phyloP scores from a whole-genome alignment of 2,797 vertebrate genomes.

The Brotogeris chrysoptera region DNA sequence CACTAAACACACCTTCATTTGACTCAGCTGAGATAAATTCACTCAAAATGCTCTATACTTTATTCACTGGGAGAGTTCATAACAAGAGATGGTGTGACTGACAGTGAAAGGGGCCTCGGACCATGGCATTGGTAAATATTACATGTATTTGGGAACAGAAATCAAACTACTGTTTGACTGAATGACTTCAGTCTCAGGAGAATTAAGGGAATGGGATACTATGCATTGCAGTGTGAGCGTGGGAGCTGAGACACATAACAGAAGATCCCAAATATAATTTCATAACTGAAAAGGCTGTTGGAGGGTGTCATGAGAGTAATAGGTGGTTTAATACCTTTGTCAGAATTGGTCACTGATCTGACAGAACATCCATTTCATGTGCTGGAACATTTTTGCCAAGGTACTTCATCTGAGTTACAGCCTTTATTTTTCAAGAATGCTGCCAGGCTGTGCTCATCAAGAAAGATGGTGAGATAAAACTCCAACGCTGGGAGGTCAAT shows the following conservation, averaged over 20 bases:
- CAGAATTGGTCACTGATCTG: not conserved
- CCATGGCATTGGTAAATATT: not conserved
- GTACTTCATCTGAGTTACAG: not conserved
- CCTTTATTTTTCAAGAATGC: not conserved
- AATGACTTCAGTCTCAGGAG: not conserved
- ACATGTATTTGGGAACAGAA: not conserved
- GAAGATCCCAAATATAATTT: not conserved
- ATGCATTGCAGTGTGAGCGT: rapidly evolving
- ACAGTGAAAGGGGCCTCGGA: too few relatives aligned
- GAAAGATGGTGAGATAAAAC: not conserved
- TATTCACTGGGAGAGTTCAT: not conserved
- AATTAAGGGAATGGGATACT: not conserved
- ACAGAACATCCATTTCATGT: not conserved
- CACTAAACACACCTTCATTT: not conserved
- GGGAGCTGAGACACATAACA: rapidly evolving
- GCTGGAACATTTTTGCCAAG: not conserved
- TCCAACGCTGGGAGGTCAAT: not conserved
- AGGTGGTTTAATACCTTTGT: not conserved
- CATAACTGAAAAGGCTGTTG: not conserved
- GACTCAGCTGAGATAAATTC: not conserved
- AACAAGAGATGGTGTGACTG: not conserved
- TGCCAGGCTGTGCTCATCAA: not conserved
- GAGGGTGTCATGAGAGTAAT: not conserved
- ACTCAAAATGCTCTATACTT: not conserved
- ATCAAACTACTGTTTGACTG: not conserved